Base-by-base conservation (phyloP, 2,888 invertebrate species). In the Diarsia dahlii region DNA sequence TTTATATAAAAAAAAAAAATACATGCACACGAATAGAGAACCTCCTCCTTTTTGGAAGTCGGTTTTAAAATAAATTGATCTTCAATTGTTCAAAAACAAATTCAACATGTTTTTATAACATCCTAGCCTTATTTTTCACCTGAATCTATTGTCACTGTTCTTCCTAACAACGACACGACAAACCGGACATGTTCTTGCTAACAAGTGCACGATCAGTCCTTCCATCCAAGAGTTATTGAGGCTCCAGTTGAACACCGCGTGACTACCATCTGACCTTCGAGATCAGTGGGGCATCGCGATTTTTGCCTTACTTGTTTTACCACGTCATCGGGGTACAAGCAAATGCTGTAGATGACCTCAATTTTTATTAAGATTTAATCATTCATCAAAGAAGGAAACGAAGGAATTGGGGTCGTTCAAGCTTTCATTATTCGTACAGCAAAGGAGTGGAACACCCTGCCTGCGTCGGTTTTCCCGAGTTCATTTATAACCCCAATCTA, bases 221-320 rank as follows among this genome's bases (percentile, higher is more conserved):
- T 65, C 67, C 45, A 74, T 56, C 66, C 39, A 69, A 71, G 82
- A 82, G 56, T 85, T 81, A 82, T 71, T 28, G 69, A 45, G 68
- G 60, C 58, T 58, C 65, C 54, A 71, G 62, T 74, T 74, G 62
- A 50, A 46, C 20, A 66, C 68, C 15, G 56, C 82, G 85, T 81
- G 85, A 84, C 76, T 81, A 54, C 64, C 67, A 68, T 52, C 39
- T 84, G 68, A 76, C 82, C 76, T 85, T 71, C 39, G 6, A 34
- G 62, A 52, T 84, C 83, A 75, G 58, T 84, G 58, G 76, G 71
- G 18, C 85, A 81, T 60, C 60, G 52, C 20, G 71, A 71, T 71
- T 65, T 80, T 84, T 71, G 67, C 75, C 52, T n/a, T 68, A 75
- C 20, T 6, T 15, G 48, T 63, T 71, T 13, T 50, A 81, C 62